Conservation (phyloP, 2,113 vertebrate genomes). For the Colossoma macropomum region DNA sequence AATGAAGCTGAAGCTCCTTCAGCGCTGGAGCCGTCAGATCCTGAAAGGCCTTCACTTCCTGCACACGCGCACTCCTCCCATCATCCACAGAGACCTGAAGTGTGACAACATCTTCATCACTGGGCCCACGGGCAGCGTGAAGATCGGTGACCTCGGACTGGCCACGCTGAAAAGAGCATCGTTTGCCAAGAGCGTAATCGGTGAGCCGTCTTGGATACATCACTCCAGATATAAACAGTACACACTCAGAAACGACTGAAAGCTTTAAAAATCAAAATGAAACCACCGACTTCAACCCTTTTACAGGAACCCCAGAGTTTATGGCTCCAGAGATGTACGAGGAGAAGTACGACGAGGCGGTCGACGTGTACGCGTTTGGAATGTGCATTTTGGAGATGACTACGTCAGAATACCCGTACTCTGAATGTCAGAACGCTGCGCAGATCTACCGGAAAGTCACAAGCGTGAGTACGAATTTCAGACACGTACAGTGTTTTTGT, state of each 20-base stretch:
- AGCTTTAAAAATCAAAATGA: no score
- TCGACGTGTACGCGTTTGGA: slow-evolving; percentile 97
- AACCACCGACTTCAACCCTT: background rate
- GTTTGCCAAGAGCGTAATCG: slow-evolving; percentile 98
- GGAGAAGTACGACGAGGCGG: slow-evolving; percentile 96
- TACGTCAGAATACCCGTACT: slow-evolving; percentile 97
- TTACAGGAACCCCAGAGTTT: slow-evolving; percentile 94
- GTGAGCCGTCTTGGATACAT: slow-evolving; percentile 64
- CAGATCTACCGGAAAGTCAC: slow-evolving; percentile 99
- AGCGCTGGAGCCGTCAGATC: slow-evolving; percentile 97
- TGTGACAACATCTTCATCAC: slow-evolving; percentile 99
- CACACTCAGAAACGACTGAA: background rate
- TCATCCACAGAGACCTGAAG: slow-evolving; percentile 97
- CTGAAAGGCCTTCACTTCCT: slow-evolving; percentile 95
- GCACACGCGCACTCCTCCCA: slow-evolving; percentile 93
- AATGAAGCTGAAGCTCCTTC: slow-evolving; percentile 96
- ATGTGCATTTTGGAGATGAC: slow-evolving; percentile 99
- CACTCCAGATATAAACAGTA: background rate
- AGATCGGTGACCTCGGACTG: slow-evolving; percentile 95
- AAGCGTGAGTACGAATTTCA: slow-evolving; percentile 81
- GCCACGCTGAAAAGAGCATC: slow-evolving; percentile 96
- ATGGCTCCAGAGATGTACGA: slow-evolving; percentile 99
- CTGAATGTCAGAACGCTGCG: slow-evolving; percentile 96
- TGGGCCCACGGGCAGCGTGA: slow-evolving; percentile 93
- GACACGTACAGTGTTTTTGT: background rate